Percentiles rank a stretch among this genome's conserved stretches.
Conservation (phyloP, 1,140 invertebrate species). For the Drosophila subobscura region DNA sequence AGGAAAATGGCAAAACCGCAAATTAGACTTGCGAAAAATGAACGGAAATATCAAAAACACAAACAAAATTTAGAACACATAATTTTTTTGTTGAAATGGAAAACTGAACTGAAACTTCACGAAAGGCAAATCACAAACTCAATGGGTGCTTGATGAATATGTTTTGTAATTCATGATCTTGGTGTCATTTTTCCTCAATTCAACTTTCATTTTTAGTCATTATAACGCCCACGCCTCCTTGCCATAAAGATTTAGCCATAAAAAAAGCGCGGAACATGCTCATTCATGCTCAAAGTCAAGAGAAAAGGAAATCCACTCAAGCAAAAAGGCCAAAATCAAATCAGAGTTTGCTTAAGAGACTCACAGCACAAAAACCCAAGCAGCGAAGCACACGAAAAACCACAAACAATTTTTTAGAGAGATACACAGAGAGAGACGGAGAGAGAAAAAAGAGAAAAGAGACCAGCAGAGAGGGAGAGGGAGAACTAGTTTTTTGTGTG, state of each 20-base stretch:
- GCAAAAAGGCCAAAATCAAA: constrained; percentile 71
- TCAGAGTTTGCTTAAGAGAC: constrained; percentile 75
- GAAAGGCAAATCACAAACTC: neutral
- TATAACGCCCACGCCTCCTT: constrained; percentile 34
- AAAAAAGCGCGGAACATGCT: constrained; percentile 41
- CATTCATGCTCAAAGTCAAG: constrained; percentile 70
- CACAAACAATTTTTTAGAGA: constrained; percentile 74
- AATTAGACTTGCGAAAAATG: neutral
- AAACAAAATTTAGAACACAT: too few species aligned
- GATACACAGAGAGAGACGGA: constrained; percentile 18
- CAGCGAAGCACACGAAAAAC: constrained; percentile 55
- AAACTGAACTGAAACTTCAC: too few species aligned
- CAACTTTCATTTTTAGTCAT: constrained; percentile 52
- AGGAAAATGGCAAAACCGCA: too few species aligned
- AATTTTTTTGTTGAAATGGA: too few species aligned
- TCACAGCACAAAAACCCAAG: constrained; percentile 32
- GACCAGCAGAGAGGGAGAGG: constrained; percentile 24
- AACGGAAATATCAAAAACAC: too few species aligned
- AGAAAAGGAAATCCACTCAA: constrained; percentile 64
- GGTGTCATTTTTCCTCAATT: neutral
- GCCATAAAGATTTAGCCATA: constrained; percentile 44
- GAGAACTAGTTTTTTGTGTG: constrained; percentile 36
- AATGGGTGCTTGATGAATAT: neutral
- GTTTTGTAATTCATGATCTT: constrained; percentile 18
- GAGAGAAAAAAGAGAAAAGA: neutral